Evolutionary conservation across 2,113 vertebrate species (phyloP).

Genomic region (Antechinus flavipes): DNA sequence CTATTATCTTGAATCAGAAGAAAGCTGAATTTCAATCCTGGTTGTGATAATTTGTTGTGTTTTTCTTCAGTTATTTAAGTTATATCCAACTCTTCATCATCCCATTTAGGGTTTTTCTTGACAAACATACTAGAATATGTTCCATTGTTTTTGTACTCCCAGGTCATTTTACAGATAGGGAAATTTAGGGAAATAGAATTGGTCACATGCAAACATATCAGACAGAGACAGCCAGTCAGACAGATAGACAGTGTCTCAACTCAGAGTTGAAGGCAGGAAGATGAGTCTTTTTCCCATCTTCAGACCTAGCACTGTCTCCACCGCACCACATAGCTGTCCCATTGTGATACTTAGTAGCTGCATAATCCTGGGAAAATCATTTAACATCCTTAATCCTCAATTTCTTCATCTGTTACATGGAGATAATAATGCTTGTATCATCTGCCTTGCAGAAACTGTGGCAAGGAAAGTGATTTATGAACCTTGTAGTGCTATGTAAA

Average conservation of each 20-base stretch:
- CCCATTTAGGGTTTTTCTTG: background rate
- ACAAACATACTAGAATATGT: background rate
- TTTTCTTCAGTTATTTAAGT: background rate
- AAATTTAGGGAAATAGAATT: background rate
- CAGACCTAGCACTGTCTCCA: background rate
- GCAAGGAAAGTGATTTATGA: background rate
- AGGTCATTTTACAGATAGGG: background rate
- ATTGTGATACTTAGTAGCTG: background rate
- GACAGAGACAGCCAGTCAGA: background rate
- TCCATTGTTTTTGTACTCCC: background rate
- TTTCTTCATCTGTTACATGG: background rate
- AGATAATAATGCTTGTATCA: background rate
- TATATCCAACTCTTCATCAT: background rate
- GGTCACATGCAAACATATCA: too few relatives aligned
- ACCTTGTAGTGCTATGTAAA: background rate
- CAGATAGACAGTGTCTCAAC: background rate
- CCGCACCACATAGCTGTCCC: background rate
- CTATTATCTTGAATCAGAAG: background rate
- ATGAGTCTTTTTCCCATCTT: background rate
- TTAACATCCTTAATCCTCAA: background rate
- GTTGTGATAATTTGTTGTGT: background rate
- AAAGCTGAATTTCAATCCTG: background rate
- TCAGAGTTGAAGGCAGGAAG: background rate
- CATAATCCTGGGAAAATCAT: background rate
- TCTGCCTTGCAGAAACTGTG: background rate